Base-by-base conservation (phyloP, 2,113 vertebrate species). In the Misgurnus anguillicaudatus region DNA sequence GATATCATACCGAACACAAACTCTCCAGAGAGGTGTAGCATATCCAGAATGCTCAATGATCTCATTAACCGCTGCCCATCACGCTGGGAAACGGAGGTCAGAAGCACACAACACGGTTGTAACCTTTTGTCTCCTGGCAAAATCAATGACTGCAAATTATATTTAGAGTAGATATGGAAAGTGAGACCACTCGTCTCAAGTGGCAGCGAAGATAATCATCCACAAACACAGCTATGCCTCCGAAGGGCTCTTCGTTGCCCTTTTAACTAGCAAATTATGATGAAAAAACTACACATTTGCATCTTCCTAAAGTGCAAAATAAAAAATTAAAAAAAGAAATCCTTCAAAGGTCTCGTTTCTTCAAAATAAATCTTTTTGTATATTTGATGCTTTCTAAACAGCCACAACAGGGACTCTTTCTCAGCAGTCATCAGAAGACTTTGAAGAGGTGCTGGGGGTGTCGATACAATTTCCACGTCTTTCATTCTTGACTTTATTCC, bases 61-160 rank as follows among this genome's bases (percentile, higher is more conserved):
- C 77, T 51, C 67, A 45, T 69, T 74, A 45, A 58, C 64, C n/a
- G 58, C 72, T 84, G 82, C 47, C 17, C 64, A 77, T 85, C 60
- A 80, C 39, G 67, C 62, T 19, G 77, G 87, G 87, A 87, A 70
- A 51, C 81, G 64, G 82, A 89, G 83, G 88, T 86, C 86, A 85
- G 71, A 68, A 76, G 55, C 14, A 63, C 55, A 61, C 41, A 72
- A 77, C 55, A 69, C n/a, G 57, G 19, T 77, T 86, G 82, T 87
- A 90, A 91, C 87, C 88, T 90, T 84, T 87, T 80, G 85, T 87
- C 84, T 87, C 76, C 84, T 74, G 45, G 87, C 85, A 86, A 84
- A 90, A 89, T 88, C 82, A 86, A 87, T 90, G 79, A 75, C 0
- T 7, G 70, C 67, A 81, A 83, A 73, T 85, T 89, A 86, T 89